Base-by-base conservation (phyloP, 2,888 invertebrate genomes). In the Pseudococcus viburni region DNA sequence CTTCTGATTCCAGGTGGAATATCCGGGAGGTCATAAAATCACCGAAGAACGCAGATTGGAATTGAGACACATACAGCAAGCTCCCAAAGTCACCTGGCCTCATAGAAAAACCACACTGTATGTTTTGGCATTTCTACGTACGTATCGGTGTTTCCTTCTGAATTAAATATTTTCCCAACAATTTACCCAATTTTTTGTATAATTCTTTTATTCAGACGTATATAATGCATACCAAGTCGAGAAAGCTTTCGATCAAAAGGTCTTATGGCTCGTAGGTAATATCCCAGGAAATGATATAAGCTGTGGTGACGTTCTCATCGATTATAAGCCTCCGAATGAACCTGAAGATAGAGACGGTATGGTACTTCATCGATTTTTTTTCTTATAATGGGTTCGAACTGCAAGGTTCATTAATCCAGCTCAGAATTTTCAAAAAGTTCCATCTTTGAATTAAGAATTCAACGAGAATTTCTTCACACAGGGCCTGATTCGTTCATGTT, bases 301-400 rank as follows among this genome's bases (percentile, higher is more conserved):
- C 0, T 92, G 93, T 4, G 98, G 98, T 6, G 95, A 96, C 88
- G 93, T 93, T 0, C 92, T 97, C 0, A 94, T 96, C 0, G 94
- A 94, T 7, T 98, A 97, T 92, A 92, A 96, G 55, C 97, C 97
- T 77, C 94, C 97, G 11, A 97, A 96, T 19, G 97, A 98, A 0
- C 97, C 97, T 22, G 92, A 94, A 90, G 94, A 93, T 83, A 95
- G 96, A 1, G 96, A 93, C 92, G 90, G 88, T 80, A 73, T 19
- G 80, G 55, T 1, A 55, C 17, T 12, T 77, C 26, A 77, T 17
- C 73, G 33, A n/a, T n/a, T n/a, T n/a, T n/a, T n/a, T n/a, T n/a
- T n/a, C n/a, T n/a, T n/a, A n/a, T n/a, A n/a, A n/a, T n/a, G n/a
- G n/a, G n/a, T n/a, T n/a, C n/a, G n/a, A n/a, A n/a, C n/a, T n/a